A percentile compares a stretch with the other conserved stretches of the same genome.
Conservation (phyloP, 2,888 invertebrate genomes). For the Eupithecia subumbrata region DNA sequence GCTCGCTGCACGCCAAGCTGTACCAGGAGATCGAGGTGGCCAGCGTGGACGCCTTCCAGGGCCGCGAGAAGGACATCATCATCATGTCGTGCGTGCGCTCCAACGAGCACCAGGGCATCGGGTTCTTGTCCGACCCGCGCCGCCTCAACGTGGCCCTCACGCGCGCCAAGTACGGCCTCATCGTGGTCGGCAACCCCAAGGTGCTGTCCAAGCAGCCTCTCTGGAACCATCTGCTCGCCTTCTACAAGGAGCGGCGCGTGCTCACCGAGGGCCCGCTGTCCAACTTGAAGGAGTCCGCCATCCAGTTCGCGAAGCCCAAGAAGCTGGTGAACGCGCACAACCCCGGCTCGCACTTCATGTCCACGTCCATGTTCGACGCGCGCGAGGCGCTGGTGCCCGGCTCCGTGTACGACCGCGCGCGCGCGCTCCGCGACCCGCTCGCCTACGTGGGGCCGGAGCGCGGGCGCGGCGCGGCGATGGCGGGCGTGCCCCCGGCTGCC, state of each 20-base stretch:
- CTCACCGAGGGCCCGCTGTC: constrained; percentile 98
- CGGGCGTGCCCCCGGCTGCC: constrained; percentile 94
- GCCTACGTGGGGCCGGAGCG: constrained; percentile 96
- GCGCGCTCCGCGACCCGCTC: constrained; percentile 94
- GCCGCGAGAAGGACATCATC: constrained; percentile 99
- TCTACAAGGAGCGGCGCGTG: constrained; percentile 98
- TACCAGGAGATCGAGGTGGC: constrained; percentile 99
- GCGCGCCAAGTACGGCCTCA: constrained; percentile 98
- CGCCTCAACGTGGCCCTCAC: constrained; percentile 99
- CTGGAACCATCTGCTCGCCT: constrained; percentile 98
- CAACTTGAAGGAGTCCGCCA: constrained; percentile 97
- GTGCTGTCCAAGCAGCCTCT: constrained; percentile 98
- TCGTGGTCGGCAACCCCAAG: constrained; percentile 99
- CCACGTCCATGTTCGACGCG: constrained; percentile 98
- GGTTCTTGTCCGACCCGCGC: constrained; percentile 98
- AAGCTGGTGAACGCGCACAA: constrained; percentile 97
- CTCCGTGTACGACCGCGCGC: constrained; percentile 94
- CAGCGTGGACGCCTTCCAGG: constrained; percentile 99
- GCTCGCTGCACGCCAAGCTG: constrained; percentile 96
- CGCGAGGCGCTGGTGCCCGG: constrained; percentile 97
- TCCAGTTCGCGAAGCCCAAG: constrained; percentile 98
- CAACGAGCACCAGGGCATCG: constrained; percentile 99
- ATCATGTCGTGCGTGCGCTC: constrained; percentile 99
- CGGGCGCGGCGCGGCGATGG: constrained; percentile 88
- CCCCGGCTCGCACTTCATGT: constrained; percentile 99